Base-by-base conservation (phyloP, 1,140 invertebrate genomes). In the Cataglyphis hispanica region DNA sequence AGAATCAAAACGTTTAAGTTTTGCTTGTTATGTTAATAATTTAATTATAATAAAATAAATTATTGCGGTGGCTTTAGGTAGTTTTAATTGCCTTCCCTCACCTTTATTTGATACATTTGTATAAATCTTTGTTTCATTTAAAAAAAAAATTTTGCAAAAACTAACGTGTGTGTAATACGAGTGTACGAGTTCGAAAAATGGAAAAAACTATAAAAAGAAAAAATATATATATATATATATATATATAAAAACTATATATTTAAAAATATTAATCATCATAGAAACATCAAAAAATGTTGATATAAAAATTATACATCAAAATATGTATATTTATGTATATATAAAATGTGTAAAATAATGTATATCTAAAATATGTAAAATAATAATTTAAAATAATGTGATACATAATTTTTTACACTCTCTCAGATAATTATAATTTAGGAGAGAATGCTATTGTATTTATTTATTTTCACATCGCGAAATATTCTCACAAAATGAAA, bases 241-340 rank as follows among this genome's bases (percentile, higher is more conserved):
- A 34, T 31, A 7, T 13, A 31, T 11, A 11, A 1, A 53, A 50
- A n/a, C 10, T 27, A n/a, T 31, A 31, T 4, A 31, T 70, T 16
- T 4, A n/a, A n/a, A 53, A 50, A 13, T 72, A 56, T 74, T 74
- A 53, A 70, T n/a, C n/a, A n/a, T n/a, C n/a, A n/a, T 70, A 50
- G 3, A 50, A 50, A 3, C 6, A 50, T 3, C 2, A 19, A 50
- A 19, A 50, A 50, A 19, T 50, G 4, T 50, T 3, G 46, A 19
- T 50, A 50, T 19, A 50, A 50, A 19, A 50, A 50, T 3, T 46
- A 56, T 22, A 0, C 31, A 19, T 70, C 25, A 53, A 53, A 70
- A 53, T 60, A 64, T 64, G 37, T 11, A 37, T 37, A n/a, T 11
- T 22, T 37, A n/a, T 5, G 8, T n/a, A n/a, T 27, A 50, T 40